Base-by-base conservation (phyloP, 2,113 vertebrate genomes). In the Tupaia tana region DNA sequence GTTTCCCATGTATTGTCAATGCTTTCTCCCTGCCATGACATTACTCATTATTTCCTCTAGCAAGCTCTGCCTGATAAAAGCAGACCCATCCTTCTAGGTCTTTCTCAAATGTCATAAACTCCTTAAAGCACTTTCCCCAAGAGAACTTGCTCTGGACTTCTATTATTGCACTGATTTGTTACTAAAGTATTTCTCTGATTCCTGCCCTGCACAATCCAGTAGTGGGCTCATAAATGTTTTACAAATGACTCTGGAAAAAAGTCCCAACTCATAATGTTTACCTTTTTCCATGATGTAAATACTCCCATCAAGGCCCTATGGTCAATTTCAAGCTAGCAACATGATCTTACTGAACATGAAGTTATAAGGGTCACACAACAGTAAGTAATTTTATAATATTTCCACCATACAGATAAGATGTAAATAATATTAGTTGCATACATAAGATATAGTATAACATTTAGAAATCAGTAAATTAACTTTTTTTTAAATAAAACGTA, bases 21-120 rank as follows among this genome's bases (percentile, higher is more conserved):
- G 67, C 18, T n/a, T 89, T 86, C 56, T 88, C 56, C 29, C 66
- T 61, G 5, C 1, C 27, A 22, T 64, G 27, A 67, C 31, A 19
- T 71, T 69, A 20, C 10, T 52, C 78, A 81, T 75, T 78, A 58
- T 86, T 73, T 61, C 16, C 18, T 89, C 58, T 59, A 20, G 34
- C 82, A 66, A 93, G 59, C 54, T 80, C 85, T 70, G 19, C 69
- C 29, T 91, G 69, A 84, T 81, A 43, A 81, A 91, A 91, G 78
- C 31, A 81, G 54, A 61, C 56, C 6, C 20, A 89, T 89, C 27
- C 64, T 78, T 88, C 63, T 89, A 79, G 22, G 24, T 27, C 63
- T 58, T 88, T 91, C 31, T 93, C 74, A 94, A 77, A 81, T 89
- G 9, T 31, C 18, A 69, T 70, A 18, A 73, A 29, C 58, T 74